Evolutionary conservation across 2,888 invertebrate genomes (phyloP).

Genomic region (Temnothorax unifasciatus): DNA sequence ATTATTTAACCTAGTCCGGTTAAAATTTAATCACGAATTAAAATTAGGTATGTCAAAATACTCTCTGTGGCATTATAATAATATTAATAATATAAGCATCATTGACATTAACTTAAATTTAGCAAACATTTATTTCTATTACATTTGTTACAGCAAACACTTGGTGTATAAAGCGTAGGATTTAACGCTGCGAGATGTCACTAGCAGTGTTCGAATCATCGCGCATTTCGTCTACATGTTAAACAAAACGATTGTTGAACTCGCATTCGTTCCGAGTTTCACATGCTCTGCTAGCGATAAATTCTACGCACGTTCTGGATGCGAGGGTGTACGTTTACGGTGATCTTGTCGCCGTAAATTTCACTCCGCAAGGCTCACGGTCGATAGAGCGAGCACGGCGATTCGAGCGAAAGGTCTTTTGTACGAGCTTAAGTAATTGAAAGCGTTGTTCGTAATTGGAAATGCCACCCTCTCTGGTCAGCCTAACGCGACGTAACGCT

Average conservation of each 20-base stretch:
- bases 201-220: not conserved
- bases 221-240: not conserved
- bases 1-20: not conserved
- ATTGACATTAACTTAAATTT: not conserved
- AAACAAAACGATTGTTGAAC: not conserved
- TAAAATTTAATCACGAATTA: not conserved
- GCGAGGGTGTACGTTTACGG: not conserved
- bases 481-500: slow-evolving; percentile 1
- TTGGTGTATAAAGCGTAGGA: not conserved
- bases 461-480: slow-evolving; percentile 16
- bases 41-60: not conserved
- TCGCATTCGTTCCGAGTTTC: not conserved
- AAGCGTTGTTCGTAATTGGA: slow-evolving; percentile 24
- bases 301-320: not conserved
- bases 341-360: not conserved
- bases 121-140: not conserved
- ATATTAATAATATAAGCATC: not conserved
- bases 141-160: not conserved
- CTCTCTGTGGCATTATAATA: not conserved
- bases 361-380: not conserved
- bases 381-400: slow-evolving; percentile 16
- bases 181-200: slow-evolving; percentile 32
- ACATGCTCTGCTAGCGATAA: not conserved
- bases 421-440: slow-evolving; percentile 26
- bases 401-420: not conserved